Conservation (phyloP, 1,140 invertebrate species). For the Manduca sexta region DNA sequence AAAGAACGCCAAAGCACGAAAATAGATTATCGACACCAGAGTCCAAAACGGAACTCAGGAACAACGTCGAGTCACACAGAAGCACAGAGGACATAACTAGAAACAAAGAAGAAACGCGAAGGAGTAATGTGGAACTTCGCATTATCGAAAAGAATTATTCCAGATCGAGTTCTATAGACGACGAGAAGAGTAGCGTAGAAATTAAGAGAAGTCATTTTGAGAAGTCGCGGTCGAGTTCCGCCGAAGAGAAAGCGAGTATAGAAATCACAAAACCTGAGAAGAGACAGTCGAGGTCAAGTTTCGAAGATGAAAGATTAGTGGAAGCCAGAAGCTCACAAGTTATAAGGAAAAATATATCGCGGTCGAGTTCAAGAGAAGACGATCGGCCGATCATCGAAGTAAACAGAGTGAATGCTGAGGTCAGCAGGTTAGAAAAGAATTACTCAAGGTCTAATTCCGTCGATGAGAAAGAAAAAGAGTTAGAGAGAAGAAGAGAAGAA, state of each 20-base stretch:
- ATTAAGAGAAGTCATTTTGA: not conserved
- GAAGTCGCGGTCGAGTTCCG: not conserved
- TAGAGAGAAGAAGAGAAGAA: constrained; percentile 16
- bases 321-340: not conserved
- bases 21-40: constrained; percentile 11
- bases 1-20: constrained; percentile 34
- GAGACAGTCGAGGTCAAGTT: constrained; percentile 9
- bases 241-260: not conserved
- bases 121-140: constrained; percentile 1
- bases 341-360: not conserved
- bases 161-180: constrained; percentile 13
- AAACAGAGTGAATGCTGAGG: constrained; percentile 29
- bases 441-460: constrained; percentile 41
- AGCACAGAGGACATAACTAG: constrained; percentile 10
- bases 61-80: constrained; percentile 8
- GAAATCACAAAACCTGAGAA: constrained; percentile 1
- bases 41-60: constrained; percentile 7
- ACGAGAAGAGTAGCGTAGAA: constrained; percentile 1
- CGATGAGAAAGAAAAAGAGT: constrained; percentile 29
- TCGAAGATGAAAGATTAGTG: not conserved
- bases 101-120: constrained; percentile 5
- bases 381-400: constrained; percentile 17
- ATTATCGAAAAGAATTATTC: constrained; percentile 10
- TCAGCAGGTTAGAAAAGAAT: constrained; percentile 40
- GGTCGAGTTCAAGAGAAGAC: constrained; percentile 5